These are phyloP conservation scores for Drosophila differens DNA, from an alignment of 2,888 invertebrate genomes.

Conservation along the genomic window DNA sequence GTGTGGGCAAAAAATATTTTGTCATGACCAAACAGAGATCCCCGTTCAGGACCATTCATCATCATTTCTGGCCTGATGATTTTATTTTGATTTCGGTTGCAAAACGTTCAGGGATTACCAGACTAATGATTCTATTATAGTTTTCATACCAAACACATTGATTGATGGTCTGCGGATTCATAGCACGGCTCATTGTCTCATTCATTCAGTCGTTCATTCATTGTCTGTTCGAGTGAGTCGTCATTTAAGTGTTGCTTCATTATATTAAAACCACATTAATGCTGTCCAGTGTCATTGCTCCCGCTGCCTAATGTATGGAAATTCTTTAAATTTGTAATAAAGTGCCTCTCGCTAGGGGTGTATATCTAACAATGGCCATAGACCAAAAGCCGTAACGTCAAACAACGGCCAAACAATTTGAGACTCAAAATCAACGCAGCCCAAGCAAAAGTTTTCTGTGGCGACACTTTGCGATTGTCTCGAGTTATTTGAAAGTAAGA, in stretches of 20 bases:
- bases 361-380: conserved; percentile 18
- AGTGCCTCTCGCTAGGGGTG: conserved; percentile 9
- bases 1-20: conserved; percentile 64
- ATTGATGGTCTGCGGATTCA: conserved; percentile 58
- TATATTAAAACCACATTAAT: conserved; percentile 71
- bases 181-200: conserved; percentile 36
- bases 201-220: conserved; percentile 20
- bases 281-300: conserved; percentile 5
- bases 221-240: conserved; percentile 45
- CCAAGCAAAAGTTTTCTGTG: conserved; percentile 42
- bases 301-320: conserved; percentile 31
- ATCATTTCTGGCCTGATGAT: conserved; percentile 77
- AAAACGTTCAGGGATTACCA: conserved; percentile 74
- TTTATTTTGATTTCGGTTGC: conserved; percentile 73
- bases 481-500: conserved; percentile 3
- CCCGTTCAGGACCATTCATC: conserved; percentile 63
- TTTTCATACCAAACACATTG: conserved; percentile 65
- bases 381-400: conserved; percentile 44
- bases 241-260: conserved; percentile 64
- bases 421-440: conserved; percentile 49
- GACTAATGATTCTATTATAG: conserved; percentile 80
- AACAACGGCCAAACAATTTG: conserved; percentile 50
- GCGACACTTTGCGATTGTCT: conserved; percentile 50
- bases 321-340: conserved; percentile 55
- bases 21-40: conserved; percentile 57